A percentile compares a stretch with the other conserved stretches of the same genome.
Conservation (phyloP, 2,113 vertebrate genomes). For the Camarhynchus parvulus region DNA sequence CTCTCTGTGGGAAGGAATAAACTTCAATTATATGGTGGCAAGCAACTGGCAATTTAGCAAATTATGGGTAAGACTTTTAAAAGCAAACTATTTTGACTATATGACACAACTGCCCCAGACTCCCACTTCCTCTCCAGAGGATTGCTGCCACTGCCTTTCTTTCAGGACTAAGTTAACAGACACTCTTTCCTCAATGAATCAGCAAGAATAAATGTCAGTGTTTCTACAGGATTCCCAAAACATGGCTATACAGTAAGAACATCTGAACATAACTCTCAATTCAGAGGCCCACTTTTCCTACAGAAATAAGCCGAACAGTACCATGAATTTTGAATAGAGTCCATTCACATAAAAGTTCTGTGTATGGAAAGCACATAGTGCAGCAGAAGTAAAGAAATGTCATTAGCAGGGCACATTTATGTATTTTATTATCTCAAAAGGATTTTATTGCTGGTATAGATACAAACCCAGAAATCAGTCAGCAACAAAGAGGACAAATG, state of each 20-base stretch:
- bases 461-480: not conserved
- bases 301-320: not conserved
- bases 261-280: not conserved
- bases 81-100: not conserved
- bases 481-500: not conserved
- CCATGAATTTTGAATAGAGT: not conserved
- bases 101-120: not conserved
- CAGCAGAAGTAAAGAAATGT: not conserved
- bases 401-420: not conserved
- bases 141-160: not conserved
- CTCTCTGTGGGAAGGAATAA: conserved; percentile 79
- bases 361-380: not conserved
- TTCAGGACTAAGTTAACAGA: not conserved
- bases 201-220: not conserved
- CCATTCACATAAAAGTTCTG: not conserved
- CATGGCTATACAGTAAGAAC: not conserved
- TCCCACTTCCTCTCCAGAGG: not conserved
- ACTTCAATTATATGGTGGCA: not conserved
- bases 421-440: not conserved
- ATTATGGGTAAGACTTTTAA: not conserved
- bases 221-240: not conserved
- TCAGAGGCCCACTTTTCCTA: not conserved
- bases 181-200: not conserved
- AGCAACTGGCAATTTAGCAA: not conserved
- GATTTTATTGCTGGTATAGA: not conserved